phyloP scores from a whole-genome alignment of 2,113 vertebrate genomes.

The Hystrix cristata region DNA sequence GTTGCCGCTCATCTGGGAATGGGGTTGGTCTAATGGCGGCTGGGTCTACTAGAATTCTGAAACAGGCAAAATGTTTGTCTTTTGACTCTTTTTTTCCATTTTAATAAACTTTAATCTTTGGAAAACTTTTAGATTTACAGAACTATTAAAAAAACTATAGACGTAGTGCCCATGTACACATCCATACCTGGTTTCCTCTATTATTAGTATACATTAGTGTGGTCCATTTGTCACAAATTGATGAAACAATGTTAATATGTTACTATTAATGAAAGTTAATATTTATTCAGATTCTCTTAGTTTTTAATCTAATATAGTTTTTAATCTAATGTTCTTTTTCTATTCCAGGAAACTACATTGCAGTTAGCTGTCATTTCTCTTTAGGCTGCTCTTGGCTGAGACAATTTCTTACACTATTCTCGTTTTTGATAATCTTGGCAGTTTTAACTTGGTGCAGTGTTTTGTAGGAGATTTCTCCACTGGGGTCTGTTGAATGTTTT shows the following conservation, averaged over 20 bases:
- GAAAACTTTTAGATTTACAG: background rate
- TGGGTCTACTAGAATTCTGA: background rate
- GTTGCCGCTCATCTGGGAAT: background rate
- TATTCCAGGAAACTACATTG: background rate
- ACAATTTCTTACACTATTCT: constrained; percentile 1
- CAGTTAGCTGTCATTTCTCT: background rate
- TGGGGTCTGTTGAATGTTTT: background rate
- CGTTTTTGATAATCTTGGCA: background rate
- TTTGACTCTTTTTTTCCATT: background rate
- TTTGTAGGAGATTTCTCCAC: background rate
- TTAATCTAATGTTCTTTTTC: background rate
- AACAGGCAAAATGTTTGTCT: background rate
- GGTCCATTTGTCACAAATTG: background rate
- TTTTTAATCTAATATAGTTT: background rate
- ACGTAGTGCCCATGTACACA: background rate
- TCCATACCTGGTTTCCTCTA: background rate
- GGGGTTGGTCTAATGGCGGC: background rate
- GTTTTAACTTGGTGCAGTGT: background rate
- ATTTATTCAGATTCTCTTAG: background rate
- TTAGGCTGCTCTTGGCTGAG: background rate
- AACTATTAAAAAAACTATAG: background rate
- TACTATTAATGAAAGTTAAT: background rate
- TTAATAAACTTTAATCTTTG: background rate
- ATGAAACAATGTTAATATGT: background rate
- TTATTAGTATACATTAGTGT: background rate